A percentile compares a stretch with the other conserved stretches of the same genome.
Evolutionary conservation across 2,113 vertebrate genomes (phyloP).

Genomic region (Vulpes ferrilata): DNA sequence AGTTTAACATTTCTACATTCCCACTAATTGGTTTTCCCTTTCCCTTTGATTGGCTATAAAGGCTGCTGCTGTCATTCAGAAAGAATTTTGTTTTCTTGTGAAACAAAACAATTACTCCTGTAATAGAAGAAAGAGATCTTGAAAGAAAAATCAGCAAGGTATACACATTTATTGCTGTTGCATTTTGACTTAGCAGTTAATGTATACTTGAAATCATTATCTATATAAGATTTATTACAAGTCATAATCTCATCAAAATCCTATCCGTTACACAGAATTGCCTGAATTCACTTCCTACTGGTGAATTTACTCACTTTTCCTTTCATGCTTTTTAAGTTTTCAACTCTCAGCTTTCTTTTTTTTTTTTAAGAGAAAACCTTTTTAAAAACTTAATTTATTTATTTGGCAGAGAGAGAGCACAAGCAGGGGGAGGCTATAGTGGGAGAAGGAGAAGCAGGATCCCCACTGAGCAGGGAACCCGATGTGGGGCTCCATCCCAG

Average conservation of each 20-base stretch:
- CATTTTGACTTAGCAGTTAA: constrained; percentile 50
- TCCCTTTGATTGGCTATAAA: not conserved
- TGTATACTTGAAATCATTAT: not conserved
- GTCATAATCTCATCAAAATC: not conserved
- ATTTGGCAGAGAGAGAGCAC: too few relatives aligned
- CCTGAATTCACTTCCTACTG: not conserved
- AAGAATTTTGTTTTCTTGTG: constrained; percentile 8
- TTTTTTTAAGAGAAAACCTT: too few relatives aligned
- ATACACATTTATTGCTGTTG: not conserved
- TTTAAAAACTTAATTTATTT: too few relatives aligned
- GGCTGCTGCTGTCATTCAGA: not conserved
- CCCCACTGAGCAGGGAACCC: too few relatives aligned
- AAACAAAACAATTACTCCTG: constrained; percentile 14
- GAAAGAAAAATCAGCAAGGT: not conserved
- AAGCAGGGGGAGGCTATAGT: too few relatives aligned
- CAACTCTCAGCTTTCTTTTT: not conserved
- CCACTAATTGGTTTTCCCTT: not conserved
- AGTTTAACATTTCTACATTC: constrained; percentile 16
- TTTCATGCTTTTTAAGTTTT: not conserved
- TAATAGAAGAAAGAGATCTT: not conserved
- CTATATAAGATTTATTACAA: not conserved
- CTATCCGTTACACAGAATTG: not conserved
- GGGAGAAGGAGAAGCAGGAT: too few relatives aligned
- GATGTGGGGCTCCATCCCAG: too few relatives aligned
- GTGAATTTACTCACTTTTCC: not conserved